phyloP scores from a whole-genome alignment of 2,113 vertebrate genomes.

The Lophius piscatorius region DNA sequence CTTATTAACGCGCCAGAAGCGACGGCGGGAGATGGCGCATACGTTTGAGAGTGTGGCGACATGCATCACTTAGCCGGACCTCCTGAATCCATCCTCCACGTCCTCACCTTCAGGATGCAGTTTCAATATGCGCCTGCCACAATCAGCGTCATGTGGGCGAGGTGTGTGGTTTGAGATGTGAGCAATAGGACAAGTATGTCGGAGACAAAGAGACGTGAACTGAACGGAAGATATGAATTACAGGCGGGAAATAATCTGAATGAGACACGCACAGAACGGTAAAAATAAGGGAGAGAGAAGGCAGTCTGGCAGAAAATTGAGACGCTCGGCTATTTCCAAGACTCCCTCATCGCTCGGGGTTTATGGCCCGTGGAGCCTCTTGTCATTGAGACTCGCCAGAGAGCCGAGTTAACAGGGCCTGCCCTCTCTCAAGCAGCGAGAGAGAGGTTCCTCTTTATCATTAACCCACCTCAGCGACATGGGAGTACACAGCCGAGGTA shows the following conservation, averaged over 20 bases:
- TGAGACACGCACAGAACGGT: conserved; percentile 11
- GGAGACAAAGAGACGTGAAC: neutral
- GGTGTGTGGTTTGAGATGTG: conserved; percentile 1
- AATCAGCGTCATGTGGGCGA: conserved; percentile 11
- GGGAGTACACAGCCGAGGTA: conserved; percentile 21
- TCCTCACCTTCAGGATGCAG: conserved; percentile 34
- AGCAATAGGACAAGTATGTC: neutral
- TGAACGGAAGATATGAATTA: conserved; percentile 35
- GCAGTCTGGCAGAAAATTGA: conserved; percentile 81
- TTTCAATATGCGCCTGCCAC: conserved; percentile 25
- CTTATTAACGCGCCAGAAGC: conserved; percentile 58
- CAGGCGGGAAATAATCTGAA: neutral
- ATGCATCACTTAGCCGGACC: conserved; percentile 5
- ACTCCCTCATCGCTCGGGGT: conserved; percentile 73
- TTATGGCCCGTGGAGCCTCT: conserved; percentile 80
- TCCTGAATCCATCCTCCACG: conserved; percentile 24
- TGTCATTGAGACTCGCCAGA: conserved; percentile 72
- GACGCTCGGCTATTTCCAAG: conserved; percentile 75
- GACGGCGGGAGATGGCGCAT: conserved; percentile 28
- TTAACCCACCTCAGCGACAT: conserved; percentile 52
- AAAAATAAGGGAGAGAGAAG: conserved; percentile 37
- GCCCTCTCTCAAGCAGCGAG: conserved; percentile 61
- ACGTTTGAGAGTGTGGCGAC: neutral
- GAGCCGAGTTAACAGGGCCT: conserved; percentile 78
- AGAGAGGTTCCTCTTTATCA: conserved; percentile 67